Evolutionary conservation across 2,113 vertebrate genomes (phyloP), one percentile per base, ranked within the genome.

Genomic region (Nothobranchius kuhntae): DNA sequence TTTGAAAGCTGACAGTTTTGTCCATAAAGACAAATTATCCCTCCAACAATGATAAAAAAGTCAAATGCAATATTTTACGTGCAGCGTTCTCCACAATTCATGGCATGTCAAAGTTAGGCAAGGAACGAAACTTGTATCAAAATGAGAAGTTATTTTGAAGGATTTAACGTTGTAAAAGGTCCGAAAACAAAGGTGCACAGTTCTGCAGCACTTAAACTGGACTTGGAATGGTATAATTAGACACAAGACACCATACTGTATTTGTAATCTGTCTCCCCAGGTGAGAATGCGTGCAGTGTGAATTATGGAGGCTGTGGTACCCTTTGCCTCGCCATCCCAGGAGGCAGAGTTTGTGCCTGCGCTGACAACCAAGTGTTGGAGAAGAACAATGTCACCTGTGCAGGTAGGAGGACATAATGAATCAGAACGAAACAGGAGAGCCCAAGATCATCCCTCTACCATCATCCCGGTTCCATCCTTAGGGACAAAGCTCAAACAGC

Each of bases 341-440:
- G 94, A 83, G 96, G 97, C 71, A 91, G 97, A 91, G 95, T 98
- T 69, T 99, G 98, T 89, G 95, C 96, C 53, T 99, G 98, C 83
- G 95, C 98, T 78, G 96, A 99, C 93, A 97, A 96, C 92, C 96
- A 99, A 75, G 86, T 94, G 85, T 87, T 99, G 91, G 95, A 96
- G 88, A 95, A 93, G 90, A 97, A 98, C 82, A 96, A 93, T 87
- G 94, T 96, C 87, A 95, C 93, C 77, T 99, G 98, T 89, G 91
- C 83, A 83, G 93, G 98, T 99, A 96, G 91, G 95, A 86, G 73
- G 73, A 82, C 38, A 60, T 77, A 82, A 86, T 87, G 86, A 88
- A 84, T 87, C 74, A 85, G 84, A 86, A 15, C 14, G 55, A 4
- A 71, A 65, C 10, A 35, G 67, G 51, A 71, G 74, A 7, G 65